A percentile compares a stretch with the other conserved stretches of the same genome.
phyloP scores from a whole-genome alignment of 2,797 vertebrate genomes.

The Falco peregrinus region DNA sequence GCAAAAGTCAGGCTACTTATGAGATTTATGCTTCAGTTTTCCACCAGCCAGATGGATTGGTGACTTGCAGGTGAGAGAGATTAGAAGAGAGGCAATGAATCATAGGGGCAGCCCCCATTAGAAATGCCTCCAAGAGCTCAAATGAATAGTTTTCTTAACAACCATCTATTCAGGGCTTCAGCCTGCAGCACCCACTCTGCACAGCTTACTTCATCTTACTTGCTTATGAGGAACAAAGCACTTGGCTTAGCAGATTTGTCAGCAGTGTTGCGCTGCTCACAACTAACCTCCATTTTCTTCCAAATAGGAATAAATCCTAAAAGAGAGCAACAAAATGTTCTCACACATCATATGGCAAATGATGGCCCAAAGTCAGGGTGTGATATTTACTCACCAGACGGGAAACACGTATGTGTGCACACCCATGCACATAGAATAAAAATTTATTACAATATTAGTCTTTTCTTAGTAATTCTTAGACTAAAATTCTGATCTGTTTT shows the following conservation, averaged over 20 bases:
- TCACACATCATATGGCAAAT: constrained; percentile 54
- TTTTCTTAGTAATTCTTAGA: neutral
- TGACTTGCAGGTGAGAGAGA: constrained; percentile 27
- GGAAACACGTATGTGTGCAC: neutral
- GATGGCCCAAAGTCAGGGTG: constrained; percentile 16
- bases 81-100: constrained; percentile 36
- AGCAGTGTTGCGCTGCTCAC: neutral
- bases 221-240: constrained; percentile 32
- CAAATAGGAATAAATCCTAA: constrained; percentile 20
- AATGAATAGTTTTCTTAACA: constrained; percentile 10
- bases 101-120: neutral
- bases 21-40: constrained; percentile 21
- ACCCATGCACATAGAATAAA: neutral
- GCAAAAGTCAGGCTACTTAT: neutral
- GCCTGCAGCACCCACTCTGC: neutral
- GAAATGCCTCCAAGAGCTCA: neutral
- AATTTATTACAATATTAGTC: neutral
- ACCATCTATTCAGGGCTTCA: neutral
- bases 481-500: neutral
- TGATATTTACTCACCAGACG: constrained; percentile 25
- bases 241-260: constrained; percentile 19
- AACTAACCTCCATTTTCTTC: constrained; percentile 19
- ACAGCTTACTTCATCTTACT: constrained; percentile 33
- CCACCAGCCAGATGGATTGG: neutral
- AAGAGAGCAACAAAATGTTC: constrained; percentile 57